Percentiles rank a stretch among this genome's conserved stretches.
Conservation (phyloP, 2,888 invertebrate species). For the Campopleginae sp. region DNA sequence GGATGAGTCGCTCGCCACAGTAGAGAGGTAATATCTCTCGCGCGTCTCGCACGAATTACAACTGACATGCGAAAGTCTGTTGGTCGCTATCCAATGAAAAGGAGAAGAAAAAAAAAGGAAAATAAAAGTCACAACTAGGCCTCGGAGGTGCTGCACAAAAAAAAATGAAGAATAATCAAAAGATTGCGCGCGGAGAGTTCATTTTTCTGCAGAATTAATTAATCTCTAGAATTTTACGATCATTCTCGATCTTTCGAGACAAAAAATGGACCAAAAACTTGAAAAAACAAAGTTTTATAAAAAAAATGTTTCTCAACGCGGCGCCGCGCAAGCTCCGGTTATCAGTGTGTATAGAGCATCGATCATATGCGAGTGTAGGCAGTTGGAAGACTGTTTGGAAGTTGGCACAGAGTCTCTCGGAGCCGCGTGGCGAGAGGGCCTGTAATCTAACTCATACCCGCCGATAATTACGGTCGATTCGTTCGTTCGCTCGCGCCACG, state of each 20-base stretch:
- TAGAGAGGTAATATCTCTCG: slow-evolving; percentile 55
- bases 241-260: not conserved
- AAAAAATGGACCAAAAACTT: not conserved
- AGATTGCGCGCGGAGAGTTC: not conserved
- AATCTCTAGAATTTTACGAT: not conserved
- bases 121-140: not conserved
- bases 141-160: not conserved
- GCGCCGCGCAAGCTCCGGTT: not conserved
- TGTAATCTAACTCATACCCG: slow-evolving; percentile 72
- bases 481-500: slow-evolving; percentile 54
- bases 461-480: slow-evolving; percentile 70
- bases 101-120: slow-evolving; percentile 6
- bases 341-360: not conserved
- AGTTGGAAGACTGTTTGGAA: slow-evolving; percentile 21
- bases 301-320: not conserved
- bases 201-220: not conserved
- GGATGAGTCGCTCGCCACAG: slow-evolving; percentile 25
- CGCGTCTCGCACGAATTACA: slow-evolving; percentile 63
- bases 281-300: no score
- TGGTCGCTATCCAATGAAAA: slow-evolving; percentile 42
- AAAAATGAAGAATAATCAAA: not conserved
- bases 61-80: slow-evolving; percentile 63
- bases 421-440: slow-evolving; percentile 54
- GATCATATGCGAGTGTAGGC: not conserved
- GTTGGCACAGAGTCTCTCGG: slow-evolving; percentile 28